These are phyloP conservation scores for Ditylenchus dipsaci DNA, from an alignment of 1,140 invertebrate genomes.

Conservation along the genomic window DNA sequence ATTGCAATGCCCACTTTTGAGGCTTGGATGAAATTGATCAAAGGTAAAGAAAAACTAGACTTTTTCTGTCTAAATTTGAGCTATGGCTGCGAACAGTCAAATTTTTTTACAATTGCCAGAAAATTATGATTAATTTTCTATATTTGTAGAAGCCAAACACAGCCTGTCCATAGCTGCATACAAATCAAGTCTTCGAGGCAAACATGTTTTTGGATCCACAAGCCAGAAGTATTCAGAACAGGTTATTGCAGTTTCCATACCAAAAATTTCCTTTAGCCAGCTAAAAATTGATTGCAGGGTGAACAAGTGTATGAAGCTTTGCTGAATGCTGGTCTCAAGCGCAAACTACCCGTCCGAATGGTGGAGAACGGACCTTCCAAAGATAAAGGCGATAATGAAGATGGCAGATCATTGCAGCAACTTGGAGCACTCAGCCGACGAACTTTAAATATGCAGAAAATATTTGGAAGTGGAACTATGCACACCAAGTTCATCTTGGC, in stretches of 20 bases:
- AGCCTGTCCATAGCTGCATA: constrained; percentile 51
- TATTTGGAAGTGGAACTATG: constrained; percentile 78
- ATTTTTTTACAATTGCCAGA: too few relatives aligned
- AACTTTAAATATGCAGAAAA: constrained; percentile 75
- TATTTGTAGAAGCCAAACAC: constrained; percentile 41
- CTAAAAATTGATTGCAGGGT: constrained; percentile 31
- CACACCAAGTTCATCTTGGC: constrained; percentile 88
- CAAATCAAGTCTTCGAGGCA: constrained; percentile 50
- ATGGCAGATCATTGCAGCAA: constrained; percentile 40
- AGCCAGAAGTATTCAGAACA: constrained; percentile 35
- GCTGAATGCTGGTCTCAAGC: constrained; percentile 27
- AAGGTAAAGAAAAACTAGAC: too few relatives aligned
- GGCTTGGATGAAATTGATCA: constrained; percentile 48
- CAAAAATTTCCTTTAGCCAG: neutral
- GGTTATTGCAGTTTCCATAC: constrained; percentile 14
- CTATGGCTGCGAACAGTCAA: too few relatives aligned
- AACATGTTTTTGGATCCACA: constrained; percentile 49
- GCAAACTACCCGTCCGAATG: constrained; percentile 48
- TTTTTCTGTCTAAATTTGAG: too few relatives aligned
- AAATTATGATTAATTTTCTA: too few relatives aligned
- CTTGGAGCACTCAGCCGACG: constrained; percentile 67
- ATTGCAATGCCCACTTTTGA: constrained; percentile 41
- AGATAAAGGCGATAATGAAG: constrained; percentile 56
- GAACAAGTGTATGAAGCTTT: constrained; percentile 45
- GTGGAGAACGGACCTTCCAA: constrained; percentile 56